Evolutionary conservation across 2,888 invertebrate genomes (phyloP).

Genomic region (Cerastis leucographa): DNA sequence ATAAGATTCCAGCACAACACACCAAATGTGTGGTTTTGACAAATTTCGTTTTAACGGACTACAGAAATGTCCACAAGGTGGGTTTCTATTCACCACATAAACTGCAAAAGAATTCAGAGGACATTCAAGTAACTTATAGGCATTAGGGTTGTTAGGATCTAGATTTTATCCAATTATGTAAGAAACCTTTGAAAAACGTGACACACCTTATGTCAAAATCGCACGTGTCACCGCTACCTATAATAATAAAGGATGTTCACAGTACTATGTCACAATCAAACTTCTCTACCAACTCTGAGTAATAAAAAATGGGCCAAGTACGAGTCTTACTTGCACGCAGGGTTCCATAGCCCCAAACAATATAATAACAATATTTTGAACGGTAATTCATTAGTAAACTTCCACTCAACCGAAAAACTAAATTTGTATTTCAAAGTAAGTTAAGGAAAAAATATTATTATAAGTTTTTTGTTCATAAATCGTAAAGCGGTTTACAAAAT

Average conservation of each 20-base stretch:
- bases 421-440: too few species aligned
- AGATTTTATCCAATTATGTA: background rate
- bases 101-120: background rate
- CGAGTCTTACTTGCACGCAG: too few species aligned
- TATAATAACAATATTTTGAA: too few species aligned
- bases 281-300: constrained; percentile 18
- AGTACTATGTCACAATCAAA: constrained; percentile 29
- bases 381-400: too few species aligned
- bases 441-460: too few species aligned
- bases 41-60: background rate
- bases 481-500: too few species aligned
- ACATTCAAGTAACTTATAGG: background rate
- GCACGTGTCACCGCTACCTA: background rate
- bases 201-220: background rate
- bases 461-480: too few species aligned
- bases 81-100: background rate
- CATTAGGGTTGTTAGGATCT: background rate
- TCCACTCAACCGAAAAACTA: too few species aligned
- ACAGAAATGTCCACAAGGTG: background rate
- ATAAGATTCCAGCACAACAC: background rate
- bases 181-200: background rate
- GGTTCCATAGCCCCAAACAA: too few species aligned
- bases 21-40: background rate
- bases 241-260: constrained; percentile 7
- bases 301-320: too few species aligned